Evolutionary conservation across 2,113 vertebrate species (phyloP).

Genomic region (Aythya baeri): DNA sequence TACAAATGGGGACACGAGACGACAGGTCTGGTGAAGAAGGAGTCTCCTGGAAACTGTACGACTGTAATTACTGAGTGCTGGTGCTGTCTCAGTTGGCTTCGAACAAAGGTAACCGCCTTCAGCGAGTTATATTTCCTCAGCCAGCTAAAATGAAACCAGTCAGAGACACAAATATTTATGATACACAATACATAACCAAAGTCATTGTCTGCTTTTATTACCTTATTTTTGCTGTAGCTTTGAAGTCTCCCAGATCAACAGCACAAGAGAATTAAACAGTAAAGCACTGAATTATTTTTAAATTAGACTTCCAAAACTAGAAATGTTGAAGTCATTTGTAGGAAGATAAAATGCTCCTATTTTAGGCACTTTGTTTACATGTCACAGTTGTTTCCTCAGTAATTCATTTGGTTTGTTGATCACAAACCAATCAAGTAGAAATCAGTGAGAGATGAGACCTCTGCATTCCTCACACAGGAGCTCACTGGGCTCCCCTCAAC

Average conservation of each 20-base stretch:
- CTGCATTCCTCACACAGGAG: background rate
- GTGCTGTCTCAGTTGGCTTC: slow-evolving; percentile 73
- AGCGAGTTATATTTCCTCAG: slow-evolving; percentile 73
- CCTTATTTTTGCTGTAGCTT: slow-evolving; percentile 60
- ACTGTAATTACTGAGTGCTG: slow-evolving; percentile 77
- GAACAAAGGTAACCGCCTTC: slow-evolving; percentile 73
- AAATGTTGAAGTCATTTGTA: slow-evolving; percentile 11
- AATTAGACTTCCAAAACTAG: slow-evolving; percentile 34
- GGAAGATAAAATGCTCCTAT: slow-evolving; percentile 8
- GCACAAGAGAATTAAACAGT: slow-evolving; percentile 57
- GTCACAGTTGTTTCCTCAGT: background rate
- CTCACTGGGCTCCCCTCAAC: background rate
- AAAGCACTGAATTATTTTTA: slow-evolving; percentile 53
- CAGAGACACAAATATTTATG: slow-evolving; percentile 73
- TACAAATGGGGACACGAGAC: slow-evolving; percentile 78
- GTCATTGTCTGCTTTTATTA: slow-evolving; percentile 69
- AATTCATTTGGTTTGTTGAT: background rate
- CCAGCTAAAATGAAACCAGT: slow-evolving; percentile 73
- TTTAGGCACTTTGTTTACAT: background rate
- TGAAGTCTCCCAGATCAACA: slow-evolving; percentile 56
- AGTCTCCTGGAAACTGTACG: slow-evolving; percentile 73
- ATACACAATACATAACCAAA: slow-evolving; percentile 65
- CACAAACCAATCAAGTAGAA: background rate
- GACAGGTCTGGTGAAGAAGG: slow-evolving; percentile 72
- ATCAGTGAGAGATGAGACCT: background rate